These are phyloP conservation scores for Eupithecia insigniata DNA, from an alignment of 2,888 invertebrate genomes.

Conservation along the genomic window DNA sequence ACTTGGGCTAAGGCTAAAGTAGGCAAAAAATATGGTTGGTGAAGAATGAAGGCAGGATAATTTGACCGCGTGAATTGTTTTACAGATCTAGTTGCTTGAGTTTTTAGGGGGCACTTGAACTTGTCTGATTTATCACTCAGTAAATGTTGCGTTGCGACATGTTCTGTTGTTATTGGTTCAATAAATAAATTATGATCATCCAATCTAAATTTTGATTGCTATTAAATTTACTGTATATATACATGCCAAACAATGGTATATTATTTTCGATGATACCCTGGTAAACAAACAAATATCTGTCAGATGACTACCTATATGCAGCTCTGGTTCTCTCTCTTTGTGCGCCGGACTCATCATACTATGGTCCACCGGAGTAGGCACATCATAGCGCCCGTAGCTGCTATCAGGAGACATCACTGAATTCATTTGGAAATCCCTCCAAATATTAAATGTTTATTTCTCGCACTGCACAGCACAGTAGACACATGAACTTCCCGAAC, in stretches of 20 bases:
- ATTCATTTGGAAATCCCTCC: conserved; percentile 65
- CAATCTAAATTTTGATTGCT: neutral
- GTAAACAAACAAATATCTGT: conserved; percentile 12
- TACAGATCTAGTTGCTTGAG: neutral
- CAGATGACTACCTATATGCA: conserved; percentile 86
- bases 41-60: neutral
- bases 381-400: conserved; percentile 83
- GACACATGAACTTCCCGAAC: conserved; percentile 67
- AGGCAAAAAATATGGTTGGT: neutral
- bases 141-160: neutral
- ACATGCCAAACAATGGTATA: neutral
- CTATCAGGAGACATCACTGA: conserved; percentile 88
- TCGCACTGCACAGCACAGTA: conserved; percentile 79
- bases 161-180: too few relatives aligned
- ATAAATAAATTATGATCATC: neutral
- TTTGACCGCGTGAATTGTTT: too few relatives aligned
- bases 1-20: neutral
- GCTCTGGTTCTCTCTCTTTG: conserved; percentile 86
- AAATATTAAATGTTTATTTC: conserved; percentile 64
- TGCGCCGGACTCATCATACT: conserved; percentile 73
- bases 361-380: conserved; percentile 82
- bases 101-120: neutral
- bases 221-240: neutral
- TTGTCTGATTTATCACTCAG: neutral
- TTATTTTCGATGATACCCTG: neutral